phyloP scores from a whole-genome alignment of 2,113 vertebrate species.

The Mustela nigripes region DNA sequence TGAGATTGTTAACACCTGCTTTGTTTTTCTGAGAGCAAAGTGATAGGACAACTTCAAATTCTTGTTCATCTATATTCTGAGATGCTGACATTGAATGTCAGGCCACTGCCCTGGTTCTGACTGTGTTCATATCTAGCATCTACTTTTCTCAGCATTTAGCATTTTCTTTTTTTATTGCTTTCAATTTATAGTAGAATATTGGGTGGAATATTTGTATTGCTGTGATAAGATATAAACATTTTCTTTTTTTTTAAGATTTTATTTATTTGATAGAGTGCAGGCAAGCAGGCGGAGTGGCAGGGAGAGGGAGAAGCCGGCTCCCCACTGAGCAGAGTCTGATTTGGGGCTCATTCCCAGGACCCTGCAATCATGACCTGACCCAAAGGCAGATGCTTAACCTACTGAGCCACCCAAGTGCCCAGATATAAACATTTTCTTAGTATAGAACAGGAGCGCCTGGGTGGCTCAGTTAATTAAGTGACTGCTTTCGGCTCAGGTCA shows the following conservation, averaged over 20 bases:
- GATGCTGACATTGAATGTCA: background rate
- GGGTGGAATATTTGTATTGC: background rate
- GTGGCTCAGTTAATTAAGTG: no score
- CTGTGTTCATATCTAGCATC: conserved; percentile 49
- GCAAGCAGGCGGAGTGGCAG: no score
- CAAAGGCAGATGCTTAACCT: no score
- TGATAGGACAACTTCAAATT: background rate
- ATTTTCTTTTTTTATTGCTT: conserved; percentile 50
- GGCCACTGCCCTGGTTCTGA: background rate
- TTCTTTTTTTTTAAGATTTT: no score
- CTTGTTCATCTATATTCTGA: background rate
- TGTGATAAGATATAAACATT: conserved; percentile 66
- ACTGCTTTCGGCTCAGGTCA: no score
- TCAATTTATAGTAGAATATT: conserved; percentile 21
- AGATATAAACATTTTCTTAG: conserved; percentile 74
- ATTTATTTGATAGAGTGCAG: no score
- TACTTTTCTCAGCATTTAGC: conserved; percentile 61
- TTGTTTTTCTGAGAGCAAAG: conserved; percentile 27
- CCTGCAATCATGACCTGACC: no score
- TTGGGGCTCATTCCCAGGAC: no score
- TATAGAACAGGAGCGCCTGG: background rate
- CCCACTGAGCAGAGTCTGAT: no score
- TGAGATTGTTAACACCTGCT: conserved; percentile 10
- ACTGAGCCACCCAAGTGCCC: no score
- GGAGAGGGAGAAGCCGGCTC: no score